Evolutionary conservation across 2,113 vertebrate genomes (phyloP), one percentile per base, ranked within the genome.

Genomic region (Alethe diademata): DNA sequence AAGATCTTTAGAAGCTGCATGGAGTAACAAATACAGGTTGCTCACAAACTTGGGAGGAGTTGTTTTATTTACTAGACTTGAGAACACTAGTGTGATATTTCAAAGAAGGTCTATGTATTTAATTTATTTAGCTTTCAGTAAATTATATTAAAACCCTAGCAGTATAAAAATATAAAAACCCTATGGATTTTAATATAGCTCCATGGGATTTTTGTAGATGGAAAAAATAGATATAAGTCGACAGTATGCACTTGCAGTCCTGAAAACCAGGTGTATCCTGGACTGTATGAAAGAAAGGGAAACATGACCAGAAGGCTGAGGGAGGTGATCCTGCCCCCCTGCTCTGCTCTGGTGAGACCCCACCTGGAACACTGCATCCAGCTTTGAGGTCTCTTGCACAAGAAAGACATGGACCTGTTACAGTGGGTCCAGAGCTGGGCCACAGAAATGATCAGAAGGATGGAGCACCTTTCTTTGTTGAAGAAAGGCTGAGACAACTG

Each of bases 171-270:
- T 7, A 45, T 6, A 82, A 71, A 78, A 40, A 36, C 51, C 56
- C 36, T 65, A 7, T 17, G 29, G 43, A 22, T 18, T 88, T 90
- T 56, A 88, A 38, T 71, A 14, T 38, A 58, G 3, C 6, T 78
- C 48, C 29, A 51, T 48, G 62, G 7, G 5, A 51, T 40, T 78
- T 60, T 54, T 72, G 14, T 33, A 84, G n/a, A 17, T 33, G 26
- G 24, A 51, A 85, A 81, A 51, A 47, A 43, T 10, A 81, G 19
- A 19, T n/a, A 69, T 1, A 8, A 78, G 22, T n/a, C 0, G 0
- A 12, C 35, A 80, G 19, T 29, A 33, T 65, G 25, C 1, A 1
- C 36, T 70, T 17, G 2, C 35, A 76, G 16, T 53, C n/a, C 38
- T 54, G 54, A 71, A 92, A 24, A 14, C 11, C 15, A 40, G 4